Evolutionary conservation across 2,797 vertebrate genomes (phyloP).

Genomic region (Macropodus opercularis): DNA sequence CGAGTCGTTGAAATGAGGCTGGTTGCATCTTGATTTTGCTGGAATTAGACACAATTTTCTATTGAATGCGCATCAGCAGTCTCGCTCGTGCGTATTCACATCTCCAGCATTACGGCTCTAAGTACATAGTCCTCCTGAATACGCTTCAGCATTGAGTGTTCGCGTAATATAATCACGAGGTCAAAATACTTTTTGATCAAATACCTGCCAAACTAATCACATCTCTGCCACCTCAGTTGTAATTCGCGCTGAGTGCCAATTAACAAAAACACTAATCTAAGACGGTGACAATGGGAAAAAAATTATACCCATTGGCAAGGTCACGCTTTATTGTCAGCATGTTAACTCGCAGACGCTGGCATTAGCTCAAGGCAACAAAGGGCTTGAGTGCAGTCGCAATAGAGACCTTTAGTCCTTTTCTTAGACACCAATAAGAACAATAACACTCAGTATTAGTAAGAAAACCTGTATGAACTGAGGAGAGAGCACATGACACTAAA

Average conservation of each 20-base stretch:
- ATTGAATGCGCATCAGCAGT: neutral
- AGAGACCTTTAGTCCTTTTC: too few relatives aligned
- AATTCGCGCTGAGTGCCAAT: neutral
- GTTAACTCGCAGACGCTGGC: too few relatives aligned
- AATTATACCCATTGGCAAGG: neutral
- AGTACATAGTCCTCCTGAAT: too few relatives aligned
- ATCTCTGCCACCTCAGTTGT: neutral
- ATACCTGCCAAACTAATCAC: slow-evolving; percentile 1
- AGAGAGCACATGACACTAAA: neutral
- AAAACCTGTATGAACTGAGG: too few relatives aligned
- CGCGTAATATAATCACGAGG: neutral
- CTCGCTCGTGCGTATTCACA: neutral
- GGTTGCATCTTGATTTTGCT: slow-evolving; percentile 11
- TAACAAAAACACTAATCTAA: neutral
- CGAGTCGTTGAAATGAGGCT: slow-evolving; percentile 10
- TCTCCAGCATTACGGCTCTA: too few relatives aligned
- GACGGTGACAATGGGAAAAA: neutral
- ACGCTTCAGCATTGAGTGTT: too few relatives aligned
- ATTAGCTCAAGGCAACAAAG: neutral
- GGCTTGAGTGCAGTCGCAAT: neutral
- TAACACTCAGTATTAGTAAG: neutral
- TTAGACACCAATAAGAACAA: neutral
- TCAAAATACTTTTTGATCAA: neutral
- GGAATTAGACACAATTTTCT: neutral
- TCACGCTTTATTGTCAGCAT: too few relatives aligned